Evolutionary conservation across 2,113 vertebrate genomes (phyloP), one percentile per base, ranked within the genome.

Genomic region (Archilochus colubris): DNA sequence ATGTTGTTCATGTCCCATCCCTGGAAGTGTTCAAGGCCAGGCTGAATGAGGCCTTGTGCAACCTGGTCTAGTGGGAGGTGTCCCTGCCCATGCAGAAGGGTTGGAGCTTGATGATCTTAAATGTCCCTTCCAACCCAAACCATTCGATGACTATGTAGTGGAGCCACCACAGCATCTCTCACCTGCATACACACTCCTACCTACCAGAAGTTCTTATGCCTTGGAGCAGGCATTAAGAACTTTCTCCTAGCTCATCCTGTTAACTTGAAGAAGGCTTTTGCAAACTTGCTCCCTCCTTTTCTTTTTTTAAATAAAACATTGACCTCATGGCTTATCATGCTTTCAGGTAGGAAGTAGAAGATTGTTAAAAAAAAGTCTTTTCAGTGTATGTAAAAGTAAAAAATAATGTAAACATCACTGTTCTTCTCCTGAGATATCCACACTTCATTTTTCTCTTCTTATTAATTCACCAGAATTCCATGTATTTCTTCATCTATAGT

Each of bases 131-230:
- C 40, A 40, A 40, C 40, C 12, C 40, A 40, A 40, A 40, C 40
- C 40, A 40, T 40, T 40, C 40, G 4, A 40, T 40, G 40, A 40
- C 10, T 40, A 40, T 40, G 40, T 2, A 10, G 23, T 2, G 4
- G 19, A 73, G 40, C 24, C 58, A 53, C 28, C 23, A 12, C 1
- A 2, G 11, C 4, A 14, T 27, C 43, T 25, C 24, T 17, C 11
- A 24, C 4, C 67, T 7, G 12, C 21, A 16, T 0, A 16, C 12
- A 15, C 2, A 2, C 12, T 79, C 64, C 4, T 4, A 48, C 36
- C 25, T 30, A 44, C 1, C 1, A 30, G 46, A 68, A 85, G 76
- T 33, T 22, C 30, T 69, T 46, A 12, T 0, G 12, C n/a, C 21
- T 68, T 25, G 18, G 7, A 38, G 24, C 0, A 51, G 19, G 17